Evolutionary conservation across 2,888 invertebrate genomes (phyloP), one percentile per base, ranked within the genome.

Genomic region (Erebia palarica): DNA sequence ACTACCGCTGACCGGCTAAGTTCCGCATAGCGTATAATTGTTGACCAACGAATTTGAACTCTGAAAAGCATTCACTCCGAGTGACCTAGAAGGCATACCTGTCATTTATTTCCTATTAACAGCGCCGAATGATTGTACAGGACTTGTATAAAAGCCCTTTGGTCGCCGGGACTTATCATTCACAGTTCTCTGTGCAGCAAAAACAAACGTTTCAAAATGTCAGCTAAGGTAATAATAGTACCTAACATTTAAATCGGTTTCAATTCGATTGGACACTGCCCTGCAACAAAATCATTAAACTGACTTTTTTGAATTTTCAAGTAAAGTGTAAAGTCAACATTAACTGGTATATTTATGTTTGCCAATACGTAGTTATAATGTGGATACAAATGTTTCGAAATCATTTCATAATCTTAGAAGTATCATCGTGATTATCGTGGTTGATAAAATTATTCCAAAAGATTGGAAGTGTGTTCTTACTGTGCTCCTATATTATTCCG

Each of bases 91-190:
- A 81, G 81, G 75, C 75, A 76, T 81, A 80, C 84, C 85, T 86
- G 82, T 87, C 87, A 86, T 80, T 89, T 87, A 89, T 89, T 92
- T 92, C 91, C 90, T 91, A 89, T 87, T 89, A 86, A 82, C 84
- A 88, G 85, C 83, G 80, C 79, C 79, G 78, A 87, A 87, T 80
- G 83, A 85, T 82, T 86, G 88, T 84, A 78, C 84, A 82, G 83
- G 84, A 86, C 80, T 75, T 78, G 77, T 85, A 85, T 85, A 87
- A 90, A 91, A 87, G 87, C 82, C 82, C 85, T 78, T 80, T 80
- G 79, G 77, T 78, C 79, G 81, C 79, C 84, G 79, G 84, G 85
- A 85, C 82, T 83, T 82, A 87, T 85, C 91, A 93, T 90, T 92
- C 91, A 82, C 89, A 88, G 88, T 88, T 83, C 79, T 87, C 88